Evolutionary conservation across 2,113 vertebrate genomes (phyloP).

Genomic region (Girardinichthys multiradiatus): DNA sequence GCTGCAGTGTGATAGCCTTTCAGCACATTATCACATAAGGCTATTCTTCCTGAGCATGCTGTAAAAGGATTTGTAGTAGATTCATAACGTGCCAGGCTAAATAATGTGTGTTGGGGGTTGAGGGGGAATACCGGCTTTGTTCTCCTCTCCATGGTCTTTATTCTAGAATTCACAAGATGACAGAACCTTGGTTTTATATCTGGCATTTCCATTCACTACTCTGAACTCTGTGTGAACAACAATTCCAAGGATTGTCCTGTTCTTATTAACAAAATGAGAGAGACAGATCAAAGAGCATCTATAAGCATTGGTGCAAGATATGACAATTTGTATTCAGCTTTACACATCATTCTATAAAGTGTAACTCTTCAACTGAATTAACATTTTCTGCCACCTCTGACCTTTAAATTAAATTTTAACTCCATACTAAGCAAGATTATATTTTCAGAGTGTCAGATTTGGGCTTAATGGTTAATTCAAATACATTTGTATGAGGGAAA

Average conservation of each 20-base stretch:
- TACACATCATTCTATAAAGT: not conserved
- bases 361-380: not conserved
- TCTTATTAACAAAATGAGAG: slow-evolving; percentile 30
- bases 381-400: not conserved
- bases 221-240: slow-evolving; percentile 15
- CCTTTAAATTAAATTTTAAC: not conserved
- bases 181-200: slow-evolving; percentile 41
- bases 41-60: slow-evolving; percentile 60
- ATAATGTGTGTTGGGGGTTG: slow-evolving; percentile 41
- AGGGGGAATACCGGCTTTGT: slow-evolving; percentile 34
- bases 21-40: slow-evolving; percentile 46
- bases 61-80: slow-evolving; percentile 64
- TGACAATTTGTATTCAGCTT: slow-evolving; percentile 5
- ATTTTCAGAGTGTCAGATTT: not conserved
- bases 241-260: slow-evolving; percentile 38
- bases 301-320: not conserved
- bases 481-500: not conserved
- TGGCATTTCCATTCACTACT: slow-evolving; percentile 48
- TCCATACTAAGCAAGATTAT: not conserved
- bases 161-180: slow-evolving; percentile 36
- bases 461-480: not conserved
- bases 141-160: slow-evolving; percentile 27
- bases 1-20: slow-evolving; percentile 66
- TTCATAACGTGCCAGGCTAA: slow-evolving; percentile 62
- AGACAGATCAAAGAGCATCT: slow-evolving; percentile 20